Base-by-base conservation (phyloP, 2,113 vertebrate genomes). In the Hippocampus mohnikei region DNA sequence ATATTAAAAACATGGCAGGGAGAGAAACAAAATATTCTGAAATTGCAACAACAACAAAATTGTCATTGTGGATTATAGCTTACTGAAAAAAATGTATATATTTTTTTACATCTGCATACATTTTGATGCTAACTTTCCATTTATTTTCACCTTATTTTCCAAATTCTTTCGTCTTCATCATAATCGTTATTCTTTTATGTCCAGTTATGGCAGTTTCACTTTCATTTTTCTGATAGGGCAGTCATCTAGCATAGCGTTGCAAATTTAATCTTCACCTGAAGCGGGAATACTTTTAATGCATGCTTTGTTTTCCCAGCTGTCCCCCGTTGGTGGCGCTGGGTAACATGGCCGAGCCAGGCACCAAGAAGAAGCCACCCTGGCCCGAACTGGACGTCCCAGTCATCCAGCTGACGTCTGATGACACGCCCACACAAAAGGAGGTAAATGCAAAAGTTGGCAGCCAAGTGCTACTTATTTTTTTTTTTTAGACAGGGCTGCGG, bases 301-400 rank as follows among this genome's bases (percentile, higher is more conserved):
- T 77, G 65, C 52, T 55, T 55, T 81, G 68, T 63, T 33, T 4
- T 81, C 27, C 33, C 81, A 93, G 86, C 84, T 94, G 93, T 91
- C 87, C 87, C 85, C 85, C 23, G 25, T 73, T 84, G 74, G 27
- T 63, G 71, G 63, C 70, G 13, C 64, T 70, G 29, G 63, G 7
- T 85, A 91, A 70, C 33, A 98, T 98, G 96, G 91, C 90, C 21
- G 94, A 97, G 82, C 81, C 8, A 0, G 91, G 83, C 75, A 86
- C 82, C 80, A 94, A 92, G 71, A 98, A 97, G 83, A 98, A 99
- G 84, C 96, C 96, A 0, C 95, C 96, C 29, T 95, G 96, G 95
- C 89, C 97, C 23, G 94, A 91, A 86, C 83, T 98, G 86, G 95
- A 98, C 86, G 95, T 96, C 71, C 97, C 95, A 0, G 79, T 73